phyloP scores from a whole-genome alignment of 2,888 invertebrate genomes.

The Phasia obesa region DNA sequence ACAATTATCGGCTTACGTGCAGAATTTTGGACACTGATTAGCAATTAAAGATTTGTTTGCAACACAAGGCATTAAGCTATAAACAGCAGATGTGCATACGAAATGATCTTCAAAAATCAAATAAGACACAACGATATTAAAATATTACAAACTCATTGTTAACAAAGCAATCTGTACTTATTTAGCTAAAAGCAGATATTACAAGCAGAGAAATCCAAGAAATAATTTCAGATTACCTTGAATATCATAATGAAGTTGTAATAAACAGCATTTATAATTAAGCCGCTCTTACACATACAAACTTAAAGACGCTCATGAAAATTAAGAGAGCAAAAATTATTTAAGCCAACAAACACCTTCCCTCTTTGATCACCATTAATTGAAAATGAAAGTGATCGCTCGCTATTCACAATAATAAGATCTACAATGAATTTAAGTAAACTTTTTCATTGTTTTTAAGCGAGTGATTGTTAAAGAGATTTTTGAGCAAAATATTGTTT shows the following conservation, averaged over 20 bases:
- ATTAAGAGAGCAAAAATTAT: background rate
- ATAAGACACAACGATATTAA: background rate
- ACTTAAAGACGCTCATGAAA: conserved; percentile 50
- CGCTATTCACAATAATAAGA: conserved; percentile 74
- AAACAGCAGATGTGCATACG: conserved; percentile 3
- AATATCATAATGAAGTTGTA: conserved; percentile 76
- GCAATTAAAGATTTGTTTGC: conserved; percentile 55
- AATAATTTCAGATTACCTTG: conserved; percentile 58
- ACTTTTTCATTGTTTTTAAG: background rate
- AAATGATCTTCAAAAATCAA: conserved; percentile 46
- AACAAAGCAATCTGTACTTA: conserved; percentile 5
- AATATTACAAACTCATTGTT: background rate
- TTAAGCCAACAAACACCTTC: background rate
- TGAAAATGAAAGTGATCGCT: conserved; percentile 80
- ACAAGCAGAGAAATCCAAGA: conserved; percentile 33
- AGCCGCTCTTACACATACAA: conserved; percentile 30
- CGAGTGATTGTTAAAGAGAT: background rate
- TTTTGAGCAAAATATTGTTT: background rate
- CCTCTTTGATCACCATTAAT: conserved; percentile 33
- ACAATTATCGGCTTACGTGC: conserved; percentile 41
- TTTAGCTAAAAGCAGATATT: conserved; percentile 45
- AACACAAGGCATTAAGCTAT: conserved; percentile 49
- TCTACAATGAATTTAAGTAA: conserved; percentile 62
- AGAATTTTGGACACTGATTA: conserved; percentile 53
- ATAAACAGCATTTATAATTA: conserved; percentile 55